Base-by-base conservation (phyloP, 2,797 vertebrate genomes). In the Bovichtus diacanthus region DNA sequence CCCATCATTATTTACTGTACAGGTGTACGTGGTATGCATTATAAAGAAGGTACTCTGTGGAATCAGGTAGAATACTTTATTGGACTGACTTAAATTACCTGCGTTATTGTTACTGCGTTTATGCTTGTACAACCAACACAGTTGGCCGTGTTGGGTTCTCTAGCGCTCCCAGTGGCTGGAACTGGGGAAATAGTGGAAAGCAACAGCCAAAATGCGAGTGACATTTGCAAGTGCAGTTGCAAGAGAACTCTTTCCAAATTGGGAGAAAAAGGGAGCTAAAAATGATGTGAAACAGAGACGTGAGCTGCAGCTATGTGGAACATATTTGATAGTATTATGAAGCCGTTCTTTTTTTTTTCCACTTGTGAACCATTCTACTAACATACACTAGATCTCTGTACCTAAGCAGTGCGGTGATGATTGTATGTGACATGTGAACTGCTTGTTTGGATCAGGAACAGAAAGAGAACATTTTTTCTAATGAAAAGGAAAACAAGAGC, bases 401-500 rank as follows among this genome's bases (percentile, higher is more conserved):
- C 25, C 19, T 21, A 31, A 9, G 34, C 11, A 62, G 60, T 15
- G 50, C 0, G 3, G 15, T 43, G 25, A 5, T 38, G 31, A 31
- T n/a, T 3, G 13, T 23, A 41, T 21, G 36, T 25, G 7, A 23
- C 23, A 43, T 36, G 16, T 10, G 16, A 15, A n/a, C 3, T 25
- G 16, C 36, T 43, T 39, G 4, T 39, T 21, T 55, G n/a, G 15
- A 34, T 46, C 21, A 51, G 62, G 10, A 18, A 39, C 19, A 64
- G 21, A 58, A 27, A 58, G 15, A 23, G 18, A 56, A 15, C 36
- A 56, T 51, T 18, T 21, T 6, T 7, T 31, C 6, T 25, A 60
- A 49, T 39, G 15, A 54, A 43, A 43, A 54, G 34, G 55, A 53
- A 34, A 80, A 60, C 31, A 53, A 58, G 29, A 54, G 6, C 16